Conservation (phyloP, 2,113 vertebrate genomes). For the Agelaius phoeniceus region DNA sequence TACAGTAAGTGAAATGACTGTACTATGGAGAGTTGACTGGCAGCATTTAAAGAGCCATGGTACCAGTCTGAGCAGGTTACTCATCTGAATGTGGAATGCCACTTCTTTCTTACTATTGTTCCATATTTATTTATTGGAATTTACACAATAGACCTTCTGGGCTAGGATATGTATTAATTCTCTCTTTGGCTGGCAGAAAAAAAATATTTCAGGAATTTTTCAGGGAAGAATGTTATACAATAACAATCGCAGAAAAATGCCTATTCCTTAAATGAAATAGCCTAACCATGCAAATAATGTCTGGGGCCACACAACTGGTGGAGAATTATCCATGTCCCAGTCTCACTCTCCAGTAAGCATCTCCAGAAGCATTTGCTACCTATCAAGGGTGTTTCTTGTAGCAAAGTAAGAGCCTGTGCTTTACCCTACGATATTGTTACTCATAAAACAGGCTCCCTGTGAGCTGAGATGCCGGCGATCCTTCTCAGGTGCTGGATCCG, state of each 20-base stretch:
- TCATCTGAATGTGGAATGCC: neutral
- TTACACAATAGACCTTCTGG: neutral
- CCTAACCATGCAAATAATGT: neutral
- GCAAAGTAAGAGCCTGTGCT: neutral
- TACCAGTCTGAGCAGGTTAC: neutral
- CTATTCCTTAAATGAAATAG: neutral
- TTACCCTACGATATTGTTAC: too few relatives aligned
- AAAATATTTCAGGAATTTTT: neutral
- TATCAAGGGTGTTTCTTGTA: neutral
- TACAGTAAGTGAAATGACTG: neutral
- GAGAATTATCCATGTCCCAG: neutral
- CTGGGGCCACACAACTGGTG: neutral
- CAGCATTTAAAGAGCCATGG: neutral
- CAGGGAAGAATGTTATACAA: neutral
- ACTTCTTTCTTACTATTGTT: neutral
- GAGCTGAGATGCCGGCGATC: neutral
- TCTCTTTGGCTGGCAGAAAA: neutral
- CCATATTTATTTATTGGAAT: neutral
- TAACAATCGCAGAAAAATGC: neutral
- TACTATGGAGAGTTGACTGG: neutral
- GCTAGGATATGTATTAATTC: neutral
- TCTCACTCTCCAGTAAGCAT: fast-evolving
- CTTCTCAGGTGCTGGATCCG: neutral
- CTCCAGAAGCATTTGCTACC: neutral
- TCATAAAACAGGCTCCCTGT: fast-evolving